Conservation (phyloP, 2,888 invertebrate genomes). For the Notocelia uddmanniana region DNA sequence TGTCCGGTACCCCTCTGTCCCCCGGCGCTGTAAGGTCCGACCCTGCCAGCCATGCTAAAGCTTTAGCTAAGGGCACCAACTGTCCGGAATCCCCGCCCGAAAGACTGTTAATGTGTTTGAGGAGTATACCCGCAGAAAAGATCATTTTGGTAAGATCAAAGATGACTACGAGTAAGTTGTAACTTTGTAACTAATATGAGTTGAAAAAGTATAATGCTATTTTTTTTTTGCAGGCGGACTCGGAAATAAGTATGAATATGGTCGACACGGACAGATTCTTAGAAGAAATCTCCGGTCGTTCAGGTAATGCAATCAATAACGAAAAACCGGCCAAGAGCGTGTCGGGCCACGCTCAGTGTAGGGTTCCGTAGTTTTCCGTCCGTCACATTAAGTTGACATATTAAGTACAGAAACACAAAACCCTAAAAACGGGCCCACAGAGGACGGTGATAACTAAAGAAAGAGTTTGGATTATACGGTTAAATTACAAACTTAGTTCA, state of each 20-base stretch:
- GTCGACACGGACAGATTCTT: conserved; percentile 87
- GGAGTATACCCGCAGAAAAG: conserved; percentile 78
- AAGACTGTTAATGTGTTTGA: conserved; percentile 88
- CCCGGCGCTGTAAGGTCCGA: conserved; percentile 89
- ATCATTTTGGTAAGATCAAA: conserved; percentile 66
- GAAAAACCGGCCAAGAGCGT: too few species aligned
- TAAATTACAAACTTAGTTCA: too few species aligned
- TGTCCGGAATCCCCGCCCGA: conserved; percentile 87
- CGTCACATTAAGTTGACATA: too few species aligned
- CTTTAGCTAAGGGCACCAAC: conserved; percentile 87
- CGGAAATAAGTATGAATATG: conserved; percentile 83
- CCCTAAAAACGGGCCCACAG: too few species aligned
- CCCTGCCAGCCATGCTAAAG: conserved; percentile 86
- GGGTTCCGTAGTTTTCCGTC: too few species aligned
- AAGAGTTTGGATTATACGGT: too few species aligned
- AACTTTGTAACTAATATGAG: too few species aligned
- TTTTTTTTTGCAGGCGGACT: conserved; percentile 81
- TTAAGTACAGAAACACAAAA: too few species aligned
- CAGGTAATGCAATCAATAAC: conserved; percentile 58
- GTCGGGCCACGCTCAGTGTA: too few species aligned
- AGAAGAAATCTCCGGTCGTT: conserved; percentile 86
- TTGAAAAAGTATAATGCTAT: not conserved
- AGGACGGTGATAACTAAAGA: too few species aligned
- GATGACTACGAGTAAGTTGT: not conserved
- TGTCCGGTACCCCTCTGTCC: conserved; percentile 91